Percentiles rank a stretch among this genome's conserved stretches.
Evolutionary conservation across 2,797 vertebrate species (phyloP).

Genomic region (Brotula barbata): DNA sequence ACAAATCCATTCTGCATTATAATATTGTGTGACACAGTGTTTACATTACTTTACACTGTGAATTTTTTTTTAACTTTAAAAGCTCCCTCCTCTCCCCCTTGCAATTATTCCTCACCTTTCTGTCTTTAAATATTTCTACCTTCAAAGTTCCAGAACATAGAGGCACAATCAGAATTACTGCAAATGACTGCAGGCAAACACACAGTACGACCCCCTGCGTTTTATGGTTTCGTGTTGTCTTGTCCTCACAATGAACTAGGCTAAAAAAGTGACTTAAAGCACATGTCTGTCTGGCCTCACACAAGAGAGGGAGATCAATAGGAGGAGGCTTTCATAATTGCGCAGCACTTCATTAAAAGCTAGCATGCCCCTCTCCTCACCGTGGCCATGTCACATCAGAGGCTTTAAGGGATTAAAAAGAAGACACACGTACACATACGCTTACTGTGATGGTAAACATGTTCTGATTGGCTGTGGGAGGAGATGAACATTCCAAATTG

Average conservation of each 20-base stretch:
- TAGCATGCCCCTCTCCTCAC: constrained; percentile 19
- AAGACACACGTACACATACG: neutral
- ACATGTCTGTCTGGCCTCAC: constrained; percentile 14
- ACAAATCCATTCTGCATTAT: too few species aligned
- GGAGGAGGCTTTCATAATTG: constrained; percentile 55
- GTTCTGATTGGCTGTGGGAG: constrained; percentile 66
- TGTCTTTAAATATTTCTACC: neutral
- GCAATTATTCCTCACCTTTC: too few species aligned
- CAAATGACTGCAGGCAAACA: neutral
- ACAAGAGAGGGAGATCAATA: constrained; percentile 38
- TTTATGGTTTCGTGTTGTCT: constrained; percentile 31
- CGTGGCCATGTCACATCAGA: constrained; percentile 43
- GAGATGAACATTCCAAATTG: constrained; percentile 58
- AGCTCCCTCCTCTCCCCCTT: neutral
- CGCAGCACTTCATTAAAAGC: constrained; percentile 63
- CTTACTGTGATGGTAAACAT: constrained; percentile 59
- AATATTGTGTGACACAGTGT: too few species aligned
- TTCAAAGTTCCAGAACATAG: neutral
- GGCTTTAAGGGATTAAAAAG: constrained; percentile 54
- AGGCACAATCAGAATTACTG: too few species aligned
- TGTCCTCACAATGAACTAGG: constrained; percentile 51
- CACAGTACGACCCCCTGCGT: constrained; percentile 11
- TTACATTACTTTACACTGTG: too few species aligned
- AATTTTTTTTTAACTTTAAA: too few species aligned
- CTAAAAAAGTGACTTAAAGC: constrained; percentile 43